Percentiles rank a stretch among this genome's conserved stretches.
Conservation (phyloP, 2,888 invertebrate genomes). For the Sinhomidia bicolor region DNA sequence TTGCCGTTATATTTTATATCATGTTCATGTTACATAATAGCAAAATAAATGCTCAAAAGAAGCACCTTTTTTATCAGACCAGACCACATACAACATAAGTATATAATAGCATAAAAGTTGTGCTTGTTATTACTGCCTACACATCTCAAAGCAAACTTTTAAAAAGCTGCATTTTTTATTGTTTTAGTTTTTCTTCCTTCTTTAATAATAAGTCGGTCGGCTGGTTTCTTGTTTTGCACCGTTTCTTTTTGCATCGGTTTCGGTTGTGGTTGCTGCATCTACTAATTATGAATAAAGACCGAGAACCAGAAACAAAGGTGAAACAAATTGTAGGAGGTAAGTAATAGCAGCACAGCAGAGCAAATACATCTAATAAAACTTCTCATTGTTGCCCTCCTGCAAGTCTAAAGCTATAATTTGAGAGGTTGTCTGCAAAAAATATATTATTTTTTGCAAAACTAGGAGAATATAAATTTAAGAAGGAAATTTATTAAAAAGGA, state of each 20-base stretch:
- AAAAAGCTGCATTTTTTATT: neutral
- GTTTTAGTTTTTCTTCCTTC: neutral
- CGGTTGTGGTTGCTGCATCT: neutral
- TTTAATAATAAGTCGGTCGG: neutral
- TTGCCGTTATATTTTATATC: conserved; percentile 51
- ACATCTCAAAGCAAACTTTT: neutral
- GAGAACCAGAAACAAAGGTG: conserved; percentile 35
- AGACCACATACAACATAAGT: neutral
- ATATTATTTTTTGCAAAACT: no score
- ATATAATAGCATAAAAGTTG: no score
- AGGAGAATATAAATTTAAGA: neutral
- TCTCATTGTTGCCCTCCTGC: no score
- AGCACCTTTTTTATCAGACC: no score
- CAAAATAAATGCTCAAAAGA: conserved; percentile 21
- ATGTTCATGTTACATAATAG: conserved; percentile 19
- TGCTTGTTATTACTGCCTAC: neutral
- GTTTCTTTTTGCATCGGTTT: neutral
- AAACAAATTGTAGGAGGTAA: neutral
- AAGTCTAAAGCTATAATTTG: no score
- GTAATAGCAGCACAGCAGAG: neutral
- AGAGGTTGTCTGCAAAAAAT: no score
- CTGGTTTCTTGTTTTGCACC: neutral
- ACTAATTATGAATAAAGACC: conserved; percentile 49
- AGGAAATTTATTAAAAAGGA: neutral
- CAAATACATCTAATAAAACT: neutral